A percentile compares a stretch with the other conserved stretches of the same genome.
Conservation (phyloP, 2,113 vertebrate genomes). For the Dendrocopos noguchii region DNA sequence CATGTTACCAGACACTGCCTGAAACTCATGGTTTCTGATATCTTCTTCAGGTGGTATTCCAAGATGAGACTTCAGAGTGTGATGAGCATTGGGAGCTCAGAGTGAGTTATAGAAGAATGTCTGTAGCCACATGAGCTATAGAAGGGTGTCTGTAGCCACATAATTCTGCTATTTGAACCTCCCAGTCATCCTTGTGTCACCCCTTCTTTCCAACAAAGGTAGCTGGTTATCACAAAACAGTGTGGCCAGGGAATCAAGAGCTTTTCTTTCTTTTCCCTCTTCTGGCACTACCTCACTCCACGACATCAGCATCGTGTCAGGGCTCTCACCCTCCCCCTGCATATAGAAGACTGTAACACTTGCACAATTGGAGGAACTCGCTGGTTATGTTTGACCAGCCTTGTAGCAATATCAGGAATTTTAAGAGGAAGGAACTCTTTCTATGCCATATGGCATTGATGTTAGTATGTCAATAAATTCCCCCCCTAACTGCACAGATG, state of each 20-base stretch:
- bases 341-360: not conserved
- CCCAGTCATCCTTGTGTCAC: not conserved
- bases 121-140: not conserved
- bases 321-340: not conserved
- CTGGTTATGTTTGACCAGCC: not conserved
- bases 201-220: not conserved
- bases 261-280: not conserved
- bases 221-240: not conserved
- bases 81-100: not conserved
- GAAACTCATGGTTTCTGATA: not conserved
- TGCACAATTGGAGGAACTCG: not conserved
- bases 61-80: not conserved
- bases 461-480: slow-evolving; percentile 33
- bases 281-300: not conserved
- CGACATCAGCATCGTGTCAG: not conserved
- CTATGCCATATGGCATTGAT: not conserved
- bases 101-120: not conserved
- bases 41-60: not conserved
- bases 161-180: not conserved
- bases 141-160: not conserved
- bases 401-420: not conserved
- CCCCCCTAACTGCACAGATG: slow-evolving; percentile 35
- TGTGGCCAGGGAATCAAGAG: not conserved
- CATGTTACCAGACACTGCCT: not conserved
- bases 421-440: not conserved